Conservation (phyloP, 2,888 invertebrate species). For the Pseudococcus jackbeardsleyi region DNA sequence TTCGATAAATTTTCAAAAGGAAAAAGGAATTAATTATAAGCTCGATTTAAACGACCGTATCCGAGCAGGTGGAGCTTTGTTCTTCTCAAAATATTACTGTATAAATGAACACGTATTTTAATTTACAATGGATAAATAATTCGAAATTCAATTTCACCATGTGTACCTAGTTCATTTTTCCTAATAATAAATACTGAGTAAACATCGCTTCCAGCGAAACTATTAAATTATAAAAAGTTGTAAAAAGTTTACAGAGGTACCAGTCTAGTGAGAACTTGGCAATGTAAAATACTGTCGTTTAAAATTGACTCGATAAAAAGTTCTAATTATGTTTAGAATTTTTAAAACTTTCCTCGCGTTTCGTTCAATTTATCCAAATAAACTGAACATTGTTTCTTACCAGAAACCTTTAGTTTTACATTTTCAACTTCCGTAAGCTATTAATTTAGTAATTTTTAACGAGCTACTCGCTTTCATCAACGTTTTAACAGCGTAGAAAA, state of each 20-base stretch:
- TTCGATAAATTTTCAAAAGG: slow-evolving; percentile 10
- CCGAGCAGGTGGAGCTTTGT: not conserved
- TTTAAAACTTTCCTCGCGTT: not conserved
- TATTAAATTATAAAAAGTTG: not conserved
- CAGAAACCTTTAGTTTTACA: not conserved
- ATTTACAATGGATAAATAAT: not conserved
- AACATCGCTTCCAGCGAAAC: not conserved
- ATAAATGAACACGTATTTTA: not conserved
- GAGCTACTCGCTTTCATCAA: not conserved
- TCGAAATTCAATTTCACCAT: not conserved
- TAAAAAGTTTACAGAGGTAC: not conserved
- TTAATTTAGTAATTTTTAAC: not conserved
- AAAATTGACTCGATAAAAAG: not conserved
- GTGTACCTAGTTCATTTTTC: not conserved
- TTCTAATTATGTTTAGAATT: not conserved
- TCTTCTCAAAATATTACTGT: not conserved
- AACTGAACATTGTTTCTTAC: not conserved
- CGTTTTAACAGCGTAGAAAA: not conserved
- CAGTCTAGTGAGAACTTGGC: not conserved
- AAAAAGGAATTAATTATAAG: not conserved
- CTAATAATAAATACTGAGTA: not conserved
- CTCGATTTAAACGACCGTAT: not conserved
- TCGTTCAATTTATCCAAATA: not conserved
- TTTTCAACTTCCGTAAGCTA: not conserved
- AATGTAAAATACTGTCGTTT: not conserved